Conservation (phyloP, 2,888 invertebrate genomes). For the Mesodorylaimus sp. region DNA sequence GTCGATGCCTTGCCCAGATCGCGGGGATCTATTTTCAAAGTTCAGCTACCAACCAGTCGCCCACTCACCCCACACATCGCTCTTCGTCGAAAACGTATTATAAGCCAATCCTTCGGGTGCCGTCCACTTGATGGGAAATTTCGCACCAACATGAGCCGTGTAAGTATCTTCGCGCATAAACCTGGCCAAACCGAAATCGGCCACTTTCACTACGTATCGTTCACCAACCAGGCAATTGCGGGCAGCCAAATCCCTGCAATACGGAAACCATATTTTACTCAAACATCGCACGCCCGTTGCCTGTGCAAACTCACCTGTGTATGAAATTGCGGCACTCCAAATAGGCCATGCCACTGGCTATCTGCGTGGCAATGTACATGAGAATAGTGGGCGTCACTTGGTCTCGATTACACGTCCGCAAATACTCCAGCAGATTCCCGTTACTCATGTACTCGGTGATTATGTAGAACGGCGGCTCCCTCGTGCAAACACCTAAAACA, state of each 20-base stretch:
- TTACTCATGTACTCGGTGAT: constrained; percentile 98
- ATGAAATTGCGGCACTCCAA: constrained; percentile 86
- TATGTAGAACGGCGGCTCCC: constrained; percentile 97
- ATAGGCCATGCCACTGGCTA: constrained; percentile 95
- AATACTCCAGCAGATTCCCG: constrained; percentile 86
- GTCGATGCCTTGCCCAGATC: too few species aligned
- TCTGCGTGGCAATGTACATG: constrained; percentile 99
- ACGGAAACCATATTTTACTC: background rate
- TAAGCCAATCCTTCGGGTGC: constrained; percentile 97
- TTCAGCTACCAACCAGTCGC: too few species aligned
- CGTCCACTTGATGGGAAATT: constrained; percentile 99
- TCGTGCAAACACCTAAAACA: constrained; percentile 61
- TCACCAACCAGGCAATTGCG: constrained; percentile 94
- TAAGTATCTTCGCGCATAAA: constrained; percentile 97
- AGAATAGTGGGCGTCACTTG: constrained; percentile 82
- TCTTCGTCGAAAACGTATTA: constrained; percentile 85
- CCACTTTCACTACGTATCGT: constrained; percentile 91
- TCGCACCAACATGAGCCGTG: constrained; percentile 90
- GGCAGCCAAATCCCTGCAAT: constrained; percentile 77
- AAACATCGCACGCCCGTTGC: too few species aligned
- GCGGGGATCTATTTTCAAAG: too few species aligned
- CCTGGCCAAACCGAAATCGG: constrained; percentile 92
- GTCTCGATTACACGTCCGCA: constrained; percentile 53
- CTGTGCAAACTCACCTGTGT: constrained; percentile 44
- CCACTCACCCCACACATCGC: constrained; percentile 38